These are phyloP conservation scores for Tyrophagus putrescentiae DNA, from an alignment of 1,140 invertebrate species.

Conservation along the genomic window DNA sequence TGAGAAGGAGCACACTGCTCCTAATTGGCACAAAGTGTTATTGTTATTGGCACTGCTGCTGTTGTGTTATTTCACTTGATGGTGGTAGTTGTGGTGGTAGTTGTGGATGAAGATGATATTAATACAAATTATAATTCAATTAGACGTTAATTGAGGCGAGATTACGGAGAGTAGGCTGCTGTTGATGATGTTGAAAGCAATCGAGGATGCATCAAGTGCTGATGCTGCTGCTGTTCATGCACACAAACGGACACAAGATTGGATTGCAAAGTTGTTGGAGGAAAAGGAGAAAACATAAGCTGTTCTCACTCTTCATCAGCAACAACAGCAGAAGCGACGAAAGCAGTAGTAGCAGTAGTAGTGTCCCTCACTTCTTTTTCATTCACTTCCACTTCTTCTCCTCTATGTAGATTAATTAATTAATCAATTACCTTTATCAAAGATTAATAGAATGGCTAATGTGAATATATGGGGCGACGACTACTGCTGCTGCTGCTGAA, in stretches of 20 bases:
- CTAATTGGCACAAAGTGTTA: too few relatives aligned
- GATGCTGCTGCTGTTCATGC: background rate
- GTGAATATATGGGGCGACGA: slow-evolving; percentile 9
- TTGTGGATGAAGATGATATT: slow-evolving; percentile 3
- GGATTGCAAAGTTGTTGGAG: too few relatives aligned
- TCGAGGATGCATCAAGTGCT: background rate
- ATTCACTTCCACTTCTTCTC: background rate
- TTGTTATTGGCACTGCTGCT: too few relatives aligned
- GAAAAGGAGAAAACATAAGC: too few relatives aligned
- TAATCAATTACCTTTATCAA: slow-evolving; percentile 19
- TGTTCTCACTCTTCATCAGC: too few relatives aligned
- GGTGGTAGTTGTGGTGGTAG: too few relatives aligned
- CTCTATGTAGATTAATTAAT: slow-evolving; percentile 17
- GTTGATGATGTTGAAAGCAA: background rate
- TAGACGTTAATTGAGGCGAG: background rate
- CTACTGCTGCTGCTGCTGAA: background rate
- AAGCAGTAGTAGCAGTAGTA: too few relatives aligned
- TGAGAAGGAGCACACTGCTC: too few relatives aligned
- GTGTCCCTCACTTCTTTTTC: background rate
- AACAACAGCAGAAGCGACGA: too few relatives aligned
- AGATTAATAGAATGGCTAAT: slow-evolving; percentile 20
- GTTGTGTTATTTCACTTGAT: too few relatives aligned
- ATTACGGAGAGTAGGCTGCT: background rate
- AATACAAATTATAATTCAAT: slow-evolving; percentile 9
- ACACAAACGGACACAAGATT: background rate